phyloP scores from a whole-genome alignment of 2,113 vertebrate genomes.

The Dipodomys spectabilis region DNA sequence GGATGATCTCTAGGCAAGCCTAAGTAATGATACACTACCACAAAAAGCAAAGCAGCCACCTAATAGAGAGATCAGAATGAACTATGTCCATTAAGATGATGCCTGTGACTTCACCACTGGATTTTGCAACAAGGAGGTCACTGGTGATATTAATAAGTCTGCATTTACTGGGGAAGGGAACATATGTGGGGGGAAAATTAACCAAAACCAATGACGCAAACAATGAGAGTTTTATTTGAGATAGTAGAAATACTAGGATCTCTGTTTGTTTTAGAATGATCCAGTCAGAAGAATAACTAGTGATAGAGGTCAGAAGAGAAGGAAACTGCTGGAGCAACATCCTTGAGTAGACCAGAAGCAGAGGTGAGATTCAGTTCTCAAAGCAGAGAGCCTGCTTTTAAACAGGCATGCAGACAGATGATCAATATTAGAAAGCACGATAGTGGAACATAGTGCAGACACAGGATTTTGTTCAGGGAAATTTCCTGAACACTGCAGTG shows the following conservation, averaged over 20 bases:
- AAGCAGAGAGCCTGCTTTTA: background rate
- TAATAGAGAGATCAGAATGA: background rate
- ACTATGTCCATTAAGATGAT: background rate
- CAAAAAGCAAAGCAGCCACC: background rate
- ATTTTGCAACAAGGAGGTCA: background rate
- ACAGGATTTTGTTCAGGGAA: background rate
- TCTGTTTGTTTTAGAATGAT: background rate
- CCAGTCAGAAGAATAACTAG: background rate
- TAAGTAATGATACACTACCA: background rate
- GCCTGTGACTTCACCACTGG: background rate
- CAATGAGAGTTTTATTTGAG: background rate
- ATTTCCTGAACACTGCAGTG: background rate
- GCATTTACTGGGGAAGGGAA: conserved; percentile 26
- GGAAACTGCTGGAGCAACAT: background rate
- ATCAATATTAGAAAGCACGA: background rate
- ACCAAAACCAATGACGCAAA: background rate
- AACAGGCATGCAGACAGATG: background rate
- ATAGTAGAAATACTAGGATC: background rate
- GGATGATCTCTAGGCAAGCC: no score
- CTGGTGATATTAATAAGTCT: background rate
- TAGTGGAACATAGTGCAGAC: background rate
- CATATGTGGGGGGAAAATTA: background rate
- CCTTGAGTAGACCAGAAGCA: background rate
- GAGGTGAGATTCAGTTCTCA: background rate
- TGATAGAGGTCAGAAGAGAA: background rate